These are phyloP conservation scores for Drosophila albomicans DNA, from an alignment of 1,140 invertebrate species.

Conservation along the genomic window DNA sequence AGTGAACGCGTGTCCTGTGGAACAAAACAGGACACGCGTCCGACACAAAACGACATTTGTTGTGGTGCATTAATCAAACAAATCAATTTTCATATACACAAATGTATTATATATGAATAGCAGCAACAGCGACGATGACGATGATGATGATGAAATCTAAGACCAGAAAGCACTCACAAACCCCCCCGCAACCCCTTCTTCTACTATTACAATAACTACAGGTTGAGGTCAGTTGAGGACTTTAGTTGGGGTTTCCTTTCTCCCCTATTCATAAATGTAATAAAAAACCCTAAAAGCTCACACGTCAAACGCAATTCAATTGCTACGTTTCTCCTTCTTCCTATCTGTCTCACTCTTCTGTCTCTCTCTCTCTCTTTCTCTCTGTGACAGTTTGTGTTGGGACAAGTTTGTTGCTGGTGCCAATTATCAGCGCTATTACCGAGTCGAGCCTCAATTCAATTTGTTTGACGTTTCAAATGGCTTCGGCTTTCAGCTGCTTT, in stretches of 20 bases:
- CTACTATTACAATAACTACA: neutral
- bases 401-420: constrained; percentile 26
- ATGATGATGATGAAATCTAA: constrained; percentile 24
- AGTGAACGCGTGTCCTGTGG: too few species aligned
- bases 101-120: neutral
- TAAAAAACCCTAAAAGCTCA: constrained; percentile 82
- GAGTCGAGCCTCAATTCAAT: constrained; percentile 52
- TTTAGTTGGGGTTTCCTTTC: too few species aligned
- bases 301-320: constrained; percentile 73
- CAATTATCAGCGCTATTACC: constrained; percentile 56
- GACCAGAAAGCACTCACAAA: constrained; percentile 39
- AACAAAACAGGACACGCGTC: too few species aligned
- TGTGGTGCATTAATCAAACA: constrained; percentile 75
- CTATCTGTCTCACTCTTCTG: neutral
- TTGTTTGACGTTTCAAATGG: constrained; percentile 56
- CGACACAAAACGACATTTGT: constrained; percentile 17
- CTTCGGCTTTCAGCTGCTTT: constrained; percentile 37
- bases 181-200: too few species aligned
- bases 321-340: constrained; percentile 22
- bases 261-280: constrained; percentile 69
- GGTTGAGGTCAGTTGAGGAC: constrained; percentile 4
- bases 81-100: constrained; percentile 74
- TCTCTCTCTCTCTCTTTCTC: neutral
- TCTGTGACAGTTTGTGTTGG: constrained; percentile 30
- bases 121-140: too few species aligned